Evolutionary conservation across 2,113 vertebrate species (phyloP).

Genomic region (Marcusenius ussheri): DNA sequence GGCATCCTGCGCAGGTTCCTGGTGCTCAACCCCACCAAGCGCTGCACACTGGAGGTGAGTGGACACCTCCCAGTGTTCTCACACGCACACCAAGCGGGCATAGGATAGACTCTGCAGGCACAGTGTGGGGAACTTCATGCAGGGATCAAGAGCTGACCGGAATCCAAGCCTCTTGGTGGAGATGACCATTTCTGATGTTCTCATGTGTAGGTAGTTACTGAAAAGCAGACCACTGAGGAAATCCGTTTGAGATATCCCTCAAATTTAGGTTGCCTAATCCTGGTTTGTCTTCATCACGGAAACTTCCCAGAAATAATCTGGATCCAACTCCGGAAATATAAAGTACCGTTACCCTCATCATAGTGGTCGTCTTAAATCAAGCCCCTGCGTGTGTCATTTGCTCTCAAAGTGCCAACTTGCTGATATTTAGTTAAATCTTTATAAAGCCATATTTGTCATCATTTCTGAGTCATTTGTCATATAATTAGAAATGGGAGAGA

Average conservation of each 20-base stretch:
- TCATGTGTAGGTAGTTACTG: not conserved
- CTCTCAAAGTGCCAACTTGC: not conserved
- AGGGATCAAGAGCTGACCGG: not conserved
- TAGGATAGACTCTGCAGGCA: not conserved
- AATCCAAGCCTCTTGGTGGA: not conserved
- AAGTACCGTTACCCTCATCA: not conserved
- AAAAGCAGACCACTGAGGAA: not conserved
- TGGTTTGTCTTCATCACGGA: not conserved
- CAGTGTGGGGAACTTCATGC: not conserved
- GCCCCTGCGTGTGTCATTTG: not conserved
- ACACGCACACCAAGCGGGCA: not conserved
- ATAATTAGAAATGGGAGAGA: not conserved
- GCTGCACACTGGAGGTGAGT: constrained; percentile 84
- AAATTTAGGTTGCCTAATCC: not conserved
- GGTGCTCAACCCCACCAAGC: constrained; percentile 85
- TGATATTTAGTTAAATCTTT: not conserved
- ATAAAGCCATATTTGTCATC: not conserved
- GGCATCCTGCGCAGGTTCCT: constrained; percentile 83
- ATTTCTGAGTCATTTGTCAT: not conserved
- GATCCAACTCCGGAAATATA: not conserved
- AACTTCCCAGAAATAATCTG: not conserved
- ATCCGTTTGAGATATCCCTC: not conserved
- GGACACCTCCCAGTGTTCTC: not conserved
- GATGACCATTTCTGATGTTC: not conserved
- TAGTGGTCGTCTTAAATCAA: not conserved